Evolutionary conservation across 2,797 vertebrate species (phyloP).

Genomic region (Rhinophrynus dorsalis): DNA sequence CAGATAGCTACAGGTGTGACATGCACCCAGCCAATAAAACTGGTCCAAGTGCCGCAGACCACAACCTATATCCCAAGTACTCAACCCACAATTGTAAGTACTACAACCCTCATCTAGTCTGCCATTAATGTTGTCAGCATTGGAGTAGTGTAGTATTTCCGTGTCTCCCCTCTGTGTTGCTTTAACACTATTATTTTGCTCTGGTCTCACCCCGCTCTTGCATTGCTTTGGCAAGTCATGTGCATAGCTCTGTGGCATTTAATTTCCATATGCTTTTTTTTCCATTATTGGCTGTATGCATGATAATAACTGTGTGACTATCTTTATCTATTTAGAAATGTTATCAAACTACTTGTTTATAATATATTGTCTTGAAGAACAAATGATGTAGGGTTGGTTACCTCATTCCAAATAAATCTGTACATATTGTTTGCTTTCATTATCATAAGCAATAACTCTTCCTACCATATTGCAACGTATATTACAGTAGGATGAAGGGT

Average conservation of each 20-base stretch:
- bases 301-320: not conserved
- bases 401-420: too few species aligned
- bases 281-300: conserved; percentile 18
- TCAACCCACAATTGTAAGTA: conserved; percentile 71
- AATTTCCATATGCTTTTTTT: conserved; percentile 33
- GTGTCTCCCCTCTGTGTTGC: conserved; percentile 25
- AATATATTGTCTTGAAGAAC: too few species aligned
- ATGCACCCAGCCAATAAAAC: conserved; percentile 67
- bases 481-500: too few species aligned
- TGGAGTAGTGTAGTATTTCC: conserved; percentile 53
- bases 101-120: conserved; percentile 48
- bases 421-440: too few species aligned
- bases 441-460: too few species aligned
- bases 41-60: conserved; percentile 65
- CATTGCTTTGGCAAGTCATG: conserved; percentile 55
- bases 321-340: not conserved
- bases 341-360: too few species aligned
- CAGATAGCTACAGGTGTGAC: conserved; percentile 71
- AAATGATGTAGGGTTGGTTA: too few species aligned
- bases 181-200: conserved; percentile 59
- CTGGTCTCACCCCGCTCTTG: conserved; percentile 43
- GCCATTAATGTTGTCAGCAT: conserved; percentile 55
- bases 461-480: too few species aligned
- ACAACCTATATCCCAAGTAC: conserved; percentile 67
- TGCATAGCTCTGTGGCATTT: conserved; percentile 54